Evolutionary conservation across 1,140 invertebrate species (phyloP).

Genomic region (Brachionus rubens): DNA sequence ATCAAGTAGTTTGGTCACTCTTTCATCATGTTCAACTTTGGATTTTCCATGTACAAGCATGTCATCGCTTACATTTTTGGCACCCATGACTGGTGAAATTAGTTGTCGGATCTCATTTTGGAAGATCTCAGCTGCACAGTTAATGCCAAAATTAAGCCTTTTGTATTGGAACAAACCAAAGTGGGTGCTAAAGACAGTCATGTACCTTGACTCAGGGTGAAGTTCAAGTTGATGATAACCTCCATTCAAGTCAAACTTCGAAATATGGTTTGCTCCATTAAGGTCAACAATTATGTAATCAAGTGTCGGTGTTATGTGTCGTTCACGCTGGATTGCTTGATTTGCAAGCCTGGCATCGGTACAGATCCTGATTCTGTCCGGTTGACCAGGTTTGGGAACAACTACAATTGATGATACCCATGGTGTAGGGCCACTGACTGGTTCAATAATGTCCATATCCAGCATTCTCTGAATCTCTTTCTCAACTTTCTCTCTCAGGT

Average conservation of each 20-base stretch:
- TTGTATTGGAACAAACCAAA: too few relatives aligned
- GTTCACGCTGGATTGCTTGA: conserved; percentile 40
- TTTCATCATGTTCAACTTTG: too few relatives aligned
- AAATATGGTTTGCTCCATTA: conserved; percentile 46
- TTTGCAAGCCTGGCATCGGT: background rate
- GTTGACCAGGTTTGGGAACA: background rate
- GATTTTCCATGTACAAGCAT: too few relatives aligned
- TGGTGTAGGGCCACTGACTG: background rate
- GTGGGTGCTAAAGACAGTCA: too few relatives aligned
- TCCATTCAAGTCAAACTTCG: conserved; percentile 49
- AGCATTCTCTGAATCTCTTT: background rate
- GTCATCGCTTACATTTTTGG: too few relatives aligned
- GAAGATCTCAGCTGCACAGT: too few relatives aligned
- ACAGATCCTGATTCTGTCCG: background rate
- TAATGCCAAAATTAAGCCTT: too few relatives aligned
- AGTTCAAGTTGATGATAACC: too few relatives aligned
- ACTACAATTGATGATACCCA: background rate
- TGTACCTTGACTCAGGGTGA: too few relatives aligned
- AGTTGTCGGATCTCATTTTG: too few relatives aligned
- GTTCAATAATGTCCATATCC: background rate
- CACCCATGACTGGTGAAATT: too few relatives aligned
- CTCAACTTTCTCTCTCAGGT: background rate
- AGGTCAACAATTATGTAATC: conserved; percentile 47
- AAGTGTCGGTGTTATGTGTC: conserved; percentile 45
- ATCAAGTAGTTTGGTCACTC: background rate